phyloP scores from a whole-genome alignment of 2,888 invertebrate genomes.

The Palloptera scutellata region DNA sequence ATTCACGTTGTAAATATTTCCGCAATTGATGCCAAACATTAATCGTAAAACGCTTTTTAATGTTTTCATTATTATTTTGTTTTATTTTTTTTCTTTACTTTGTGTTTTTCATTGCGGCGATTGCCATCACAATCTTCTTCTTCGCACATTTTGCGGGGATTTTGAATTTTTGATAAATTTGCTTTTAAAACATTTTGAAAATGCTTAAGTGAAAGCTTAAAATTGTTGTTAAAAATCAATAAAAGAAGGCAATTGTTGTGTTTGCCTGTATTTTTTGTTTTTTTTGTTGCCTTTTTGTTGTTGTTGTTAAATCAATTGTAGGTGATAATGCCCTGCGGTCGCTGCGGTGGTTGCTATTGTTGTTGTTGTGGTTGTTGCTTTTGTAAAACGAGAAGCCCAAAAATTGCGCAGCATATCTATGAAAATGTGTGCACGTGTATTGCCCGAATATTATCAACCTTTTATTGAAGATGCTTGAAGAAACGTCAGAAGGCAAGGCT shows the following conservation, averaged over 20 bases:
- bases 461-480: too few relatives aligned
- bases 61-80: background rate
- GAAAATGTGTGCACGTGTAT: too few relatives aligned
- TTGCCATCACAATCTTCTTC: background rate
- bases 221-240: constrained; percentile 7
- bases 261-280: too few relatives aligned
- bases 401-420: too few relatives aligned
- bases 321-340: background rate
- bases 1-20: constrained; percentile 9
- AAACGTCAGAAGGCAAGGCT: too few relatives aligned
- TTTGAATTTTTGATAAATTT: background rate
- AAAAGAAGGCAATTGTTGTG: background rate
- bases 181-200: background rate
- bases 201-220: constrained; percentile 10
- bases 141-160: background rate
- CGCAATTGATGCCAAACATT: constrained; percentile 15
- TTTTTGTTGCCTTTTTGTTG: too few relatives aligned
- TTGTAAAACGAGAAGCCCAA: too few relatives aligned
- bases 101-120: background rate
- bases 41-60: constrained; percentile 16
- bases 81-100: too few relatives aligned
- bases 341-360: background rate
- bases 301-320: too few relatives aligned
- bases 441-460: too few relatives aligned
- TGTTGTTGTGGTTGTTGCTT: too few relatives aligned